Evolutionary conservation across 2,797 vertebrate species (phyloP), one percentile per base, ranked within the genome.

Genomic region (Phyllotis vaccarum): DNA sequence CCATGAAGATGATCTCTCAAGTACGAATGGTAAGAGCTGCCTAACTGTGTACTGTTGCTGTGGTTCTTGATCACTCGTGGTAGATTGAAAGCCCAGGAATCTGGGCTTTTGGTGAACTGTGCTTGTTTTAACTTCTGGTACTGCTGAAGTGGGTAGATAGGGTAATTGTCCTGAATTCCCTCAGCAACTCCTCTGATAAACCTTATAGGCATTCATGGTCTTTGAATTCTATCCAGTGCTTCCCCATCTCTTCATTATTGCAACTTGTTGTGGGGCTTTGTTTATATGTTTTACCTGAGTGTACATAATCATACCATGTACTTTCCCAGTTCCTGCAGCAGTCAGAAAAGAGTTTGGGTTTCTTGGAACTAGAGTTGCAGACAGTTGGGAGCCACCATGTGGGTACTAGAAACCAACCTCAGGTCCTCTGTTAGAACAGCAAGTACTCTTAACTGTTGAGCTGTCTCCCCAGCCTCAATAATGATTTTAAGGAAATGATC

Each of bases 1-100:
- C 90, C 99, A 99, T 95, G 99, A 99, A 94, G 99, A 99, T 70
- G 99, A 99, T 94, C 98, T 99, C 31, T 99, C 99, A 82, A 98
- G 95, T 95, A 98, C 98, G 86, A 99, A 99, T 97, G 99, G 99
- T 99, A 99, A 98, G 98, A 62, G 43, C 52, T 27, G 5, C 76
- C 92, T 16, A 60, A 31, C 37, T 89, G 62, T 90, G 27, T 91
- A 9, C 19, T 64, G 0, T 72, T n/a, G 58, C 31, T 96, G 31
- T 64, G 60, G 27, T 86, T 90, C 56, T 54, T 6, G 1, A 21
- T 75, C 64, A n/a, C 37, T 64, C 2, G 3, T 40, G 70, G 3
- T 58, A 37, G 4, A 11, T 34, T 79, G 46, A 66, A 64, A 72
- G 72, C 43, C 37, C 66, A 29, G 72, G 74, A 76, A 76, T 64